phyloP scores from a whole-genome alignment of 2,797 vertebrate species.

The Crocodylus rhombifer region DNA sequence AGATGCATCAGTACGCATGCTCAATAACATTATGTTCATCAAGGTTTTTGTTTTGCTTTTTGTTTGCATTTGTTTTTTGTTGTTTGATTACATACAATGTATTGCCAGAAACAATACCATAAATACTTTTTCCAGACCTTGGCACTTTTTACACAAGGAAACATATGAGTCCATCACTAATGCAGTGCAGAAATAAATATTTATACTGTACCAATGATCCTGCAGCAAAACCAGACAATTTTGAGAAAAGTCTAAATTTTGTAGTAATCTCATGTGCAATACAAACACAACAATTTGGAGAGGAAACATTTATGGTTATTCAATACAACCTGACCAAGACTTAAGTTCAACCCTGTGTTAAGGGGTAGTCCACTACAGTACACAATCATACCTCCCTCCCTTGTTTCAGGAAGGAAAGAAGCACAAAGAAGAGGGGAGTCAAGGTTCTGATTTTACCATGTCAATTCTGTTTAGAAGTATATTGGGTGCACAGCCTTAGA shows the following conservation, averaged over 20 bases:
- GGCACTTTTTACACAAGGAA: neutral
- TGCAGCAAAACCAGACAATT: neutral
- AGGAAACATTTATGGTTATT: neutral
- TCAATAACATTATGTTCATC: slow-evolving; percentile 22
- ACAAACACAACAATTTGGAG: neutral
- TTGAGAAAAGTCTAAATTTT: neutral
- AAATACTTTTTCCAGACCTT: neutral
- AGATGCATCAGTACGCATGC: neutral
- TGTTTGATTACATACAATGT: neutral
- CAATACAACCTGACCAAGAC: neutral
- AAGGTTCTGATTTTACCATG: neutral
- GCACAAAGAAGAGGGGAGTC: neutral
- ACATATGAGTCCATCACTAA: neutral
- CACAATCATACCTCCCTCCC: neutral
- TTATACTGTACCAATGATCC: neutral
- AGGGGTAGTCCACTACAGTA: neutral
- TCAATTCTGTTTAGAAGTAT: neutral
- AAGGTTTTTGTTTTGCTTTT: neutral
- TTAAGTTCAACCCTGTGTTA: neutral
- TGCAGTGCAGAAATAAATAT: neutral
- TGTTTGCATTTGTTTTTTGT: slow-evolving; percentile 33
- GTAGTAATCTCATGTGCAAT: neutral
- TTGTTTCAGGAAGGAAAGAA: neutral
- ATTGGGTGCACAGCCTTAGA: neutral
- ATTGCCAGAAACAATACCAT: neutral